Evolutionary conservation across 2,113 vertebrate species (phyloP), one percentile per base, ranked within the genome.

Genomic region (Peromyscus californicus): DNA sequence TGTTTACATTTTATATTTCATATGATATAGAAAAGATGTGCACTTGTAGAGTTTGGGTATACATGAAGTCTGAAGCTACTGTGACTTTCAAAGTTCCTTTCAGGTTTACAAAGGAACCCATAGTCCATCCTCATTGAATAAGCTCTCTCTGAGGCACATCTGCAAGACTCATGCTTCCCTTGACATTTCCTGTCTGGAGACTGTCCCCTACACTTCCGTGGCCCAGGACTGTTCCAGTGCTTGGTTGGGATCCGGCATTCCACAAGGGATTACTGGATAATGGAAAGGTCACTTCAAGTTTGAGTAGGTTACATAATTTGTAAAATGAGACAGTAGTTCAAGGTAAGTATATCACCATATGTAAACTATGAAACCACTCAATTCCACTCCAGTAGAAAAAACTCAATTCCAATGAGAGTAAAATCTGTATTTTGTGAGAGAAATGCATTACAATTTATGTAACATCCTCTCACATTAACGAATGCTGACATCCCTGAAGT

Each of bases 1-100:
- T 36, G 93, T 84, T 86, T 90, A 91, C 29, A 91, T 84, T 83
- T 88, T 65, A 59, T 51, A 11, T 86, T 17, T 95, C 82, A 67
- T 29, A 19, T 90, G 12, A 15, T 67, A 76, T 72, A 4, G 31
- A 42, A 88, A 91, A 84, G 33, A 69, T 29, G 21, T 33, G 31
- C 12, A 90, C 65, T 57, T 1, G 12, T 75, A 74, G 21, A 94
- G 26, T 89, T 79, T 26, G 76, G 61, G 31, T 91, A 61, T 59
- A 31, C 67, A 6, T 29, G 17, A 78, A 90, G 31, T 19, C 29
- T 63, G 80, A 92, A 83, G 26, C 11, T 79, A 31, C 33, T 80
- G 70, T 65, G 22, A 1, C 83, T 84, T 91, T 67, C 74, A 65
- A 72, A 79, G 33, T 86, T 45, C 6, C 57, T 91, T 82, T 83